Conservation (phyloP, 2,888 invertebrate species). For the Ormia ochracea region DNA sequence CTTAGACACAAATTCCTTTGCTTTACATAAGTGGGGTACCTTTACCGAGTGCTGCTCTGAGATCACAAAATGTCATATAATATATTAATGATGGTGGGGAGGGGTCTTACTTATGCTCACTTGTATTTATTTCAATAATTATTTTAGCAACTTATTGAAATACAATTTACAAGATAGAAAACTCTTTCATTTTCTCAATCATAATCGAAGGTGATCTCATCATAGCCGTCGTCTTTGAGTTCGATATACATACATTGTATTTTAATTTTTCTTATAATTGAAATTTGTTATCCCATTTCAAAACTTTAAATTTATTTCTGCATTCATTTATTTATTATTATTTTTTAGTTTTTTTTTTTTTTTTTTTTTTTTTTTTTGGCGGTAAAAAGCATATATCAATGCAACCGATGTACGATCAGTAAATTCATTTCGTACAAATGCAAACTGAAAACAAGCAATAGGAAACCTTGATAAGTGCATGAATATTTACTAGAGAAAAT, state of each 20-base stretch:
- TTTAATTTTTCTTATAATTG: slow-evolving; percentile 47
- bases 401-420: slow-evolving; percentile 3
- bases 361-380: slow-evolving; percentile 57
- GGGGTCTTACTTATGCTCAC: too few relatives aligned
- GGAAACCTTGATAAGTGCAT: slow-evolving; percentile 36
- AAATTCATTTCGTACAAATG: not conserved
- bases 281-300: not conserved
- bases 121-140: too few relatives aligned
- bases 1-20: too few relatives aligned
- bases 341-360: too few relatives aligned
- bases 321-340: too few relatives aligned
- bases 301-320: slow-evolving; percentile 1
- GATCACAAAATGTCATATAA: too few relatives aligned
- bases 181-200: not conserved
- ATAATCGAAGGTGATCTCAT: slow-evolving; percentile 46
- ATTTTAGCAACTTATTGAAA: too few relatives aligned
- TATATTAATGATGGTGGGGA: too few relatives aligned
- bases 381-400: slow-evolving; percentile 45
- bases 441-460: slow-evolving; percentile 7
- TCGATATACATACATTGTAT: too few relatives aligned
- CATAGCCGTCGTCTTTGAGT: slow-evolving; percentile 11
- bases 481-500: slow-evolving; percentile 27
- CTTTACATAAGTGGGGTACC: too few relatives aligned
- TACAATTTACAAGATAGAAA: too few relatives aligned
- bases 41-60: too few relatives aligned